A percentile compares a stretch with the other conserved stretches of the same genome.
phyloP scores from a whole-genome alignment of 2,113 vertebrate species.

The Centropus unirufus region DNA sequence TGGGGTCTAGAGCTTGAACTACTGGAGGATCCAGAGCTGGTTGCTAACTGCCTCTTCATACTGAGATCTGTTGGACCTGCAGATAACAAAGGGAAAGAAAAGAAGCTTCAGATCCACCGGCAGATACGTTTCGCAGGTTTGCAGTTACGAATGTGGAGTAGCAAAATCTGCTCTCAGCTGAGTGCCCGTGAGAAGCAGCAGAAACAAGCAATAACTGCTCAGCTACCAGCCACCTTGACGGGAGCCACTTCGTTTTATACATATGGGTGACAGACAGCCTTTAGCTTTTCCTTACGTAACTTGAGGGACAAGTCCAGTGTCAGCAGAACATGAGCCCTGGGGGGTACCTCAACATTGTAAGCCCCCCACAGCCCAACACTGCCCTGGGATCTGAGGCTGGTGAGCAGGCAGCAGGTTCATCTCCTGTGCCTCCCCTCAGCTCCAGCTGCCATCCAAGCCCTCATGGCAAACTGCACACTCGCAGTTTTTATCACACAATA shows the following conservation, averaged over 20 bases:
- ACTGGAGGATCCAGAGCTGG: constrained; percentile 88
- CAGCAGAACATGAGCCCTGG: neutral
- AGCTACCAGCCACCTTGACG: neutral
- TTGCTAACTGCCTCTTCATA: constrained; percentile 93
- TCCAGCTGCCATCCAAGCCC: neutral
- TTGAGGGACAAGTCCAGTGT: neutral
- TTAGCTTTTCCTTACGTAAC: neutral
- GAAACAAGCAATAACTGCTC: neutral
- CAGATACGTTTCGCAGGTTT: neutral
- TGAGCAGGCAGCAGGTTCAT: neutral
- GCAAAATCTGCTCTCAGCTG: neutral
- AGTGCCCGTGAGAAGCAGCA: neutral
- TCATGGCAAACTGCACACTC: neutral
- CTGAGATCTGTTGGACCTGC: constrained; percentile 98
- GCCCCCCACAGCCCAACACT: neutral
- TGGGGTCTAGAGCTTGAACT: constrained; percentile 92
- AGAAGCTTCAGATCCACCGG: neutral
- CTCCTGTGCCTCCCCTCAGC: neutral
- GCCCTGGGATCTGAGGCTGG: neutral
- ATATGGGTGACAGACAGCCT: neutral
- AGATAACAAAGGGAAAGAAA: neutral
- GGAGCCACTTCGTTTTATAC: neutral
- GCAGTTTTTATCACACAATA: neutral
- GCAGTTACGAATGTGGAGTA: neutral
- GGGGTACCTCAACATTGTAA: neutral